Evolutionary conservation across 2,113 vertebrate species (phyloP), one percentile per base, ranked within the genome.

Genomic region (Naja naja): DNA sequence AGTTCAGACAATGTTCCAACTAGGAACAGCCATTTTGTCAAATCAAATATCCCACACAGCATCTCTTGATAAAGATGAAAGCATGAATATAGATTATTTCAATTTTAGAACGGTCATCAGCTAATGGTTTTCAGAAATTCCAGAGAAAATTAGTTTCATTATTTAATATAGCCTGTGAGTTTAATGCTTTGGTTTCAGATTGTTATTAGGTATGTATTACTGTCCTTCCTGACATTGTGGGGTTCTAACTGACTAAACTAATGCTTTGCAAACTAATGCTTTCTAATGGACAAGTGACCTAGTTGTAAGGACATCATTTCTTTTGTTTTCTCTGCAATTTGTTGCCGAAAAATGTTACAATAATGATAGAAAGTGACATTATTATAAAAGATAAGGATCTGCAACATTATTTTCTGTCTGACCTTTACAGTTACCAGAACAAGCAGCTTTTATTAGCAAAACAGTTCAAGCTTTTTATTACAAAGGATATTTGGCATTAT

Each of bases 171-270:
- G 92, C 54, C 90, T 95, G 95, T 97, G 97, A 98, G 97, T 97
- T 97, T 97, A 97, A 98, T 97, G 95, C 96, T 96, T 97, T 98
- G 98, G 97, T 98, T 98, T 97, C 96, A 97, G 95, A 96, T 97
- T 97, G 97, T 97, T 97, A 96, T 97, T 96, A 97, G 96, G 96
- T 97, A 98, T 97, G 97, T 98, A 97, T 98, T 95, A 95, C 94
- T 96, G 96, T 96, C 96, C 97, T 97, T 96, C 97, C 92, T 98
- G 97, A 98, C 97, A 98, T 97, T 97, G 97, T 91, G 96, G 97
- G 96, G 96, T 96, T 96, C 96, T 98, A 97, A 98, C 97, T 98
- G 97, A 97, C 95, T 97, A 97, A 97, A 49, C 47, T 49, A 49
- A 49, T 49, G 47, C 47, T 97, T 96, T 97, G 96, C 93, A 97